A percentile compares a stretch with the other conserved stretches of the same genome.
Evolutionary conservation across 2,797 vertebrate genomes (phyloP).

Genomic region (Pantherophis alleghaniensis): DNA sequence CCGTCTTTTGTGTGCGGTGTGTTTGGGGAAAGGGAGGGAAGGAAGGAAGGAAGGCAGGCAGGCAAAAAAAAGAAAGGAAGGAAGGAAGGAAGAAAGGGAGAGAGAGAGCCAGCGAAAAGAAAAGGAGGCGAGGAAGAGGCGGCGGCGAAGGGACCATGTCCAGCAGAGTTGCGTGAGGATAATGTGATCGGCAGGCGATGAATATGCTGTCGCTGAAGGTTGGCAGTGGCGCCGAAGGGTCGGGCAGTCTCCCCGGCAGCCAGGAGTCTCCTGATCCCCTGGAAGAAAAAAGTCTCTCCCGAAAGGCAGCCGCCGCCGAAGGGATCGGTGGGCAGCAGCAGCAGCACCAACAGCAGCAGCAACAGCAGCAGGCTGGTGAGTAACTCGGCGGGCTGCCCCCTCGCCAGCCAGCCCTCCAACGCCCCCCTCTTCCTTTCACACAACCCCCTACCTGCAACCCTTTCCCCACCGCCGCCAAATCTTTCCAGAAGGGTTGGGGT

Average conservation of each 20-base stretch:
- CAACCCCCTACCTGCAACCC: neutral
- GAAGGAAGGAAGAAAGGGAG: conserved; percentile 27
- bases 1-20: conserved; percentile 41
- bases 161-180: conserved; percentile 62
- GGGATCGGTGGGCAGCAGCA: conserved; percentile 42
- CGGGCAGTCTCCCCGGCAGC: conserved; percentile 75
- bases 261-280: conserved; percentile 47
- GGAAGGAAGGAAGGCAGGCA: neutral
- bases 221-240: conserved; percentile 73
- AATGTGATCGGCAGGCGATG: conserved; percentile 70
- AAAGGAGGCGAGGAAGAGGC: conserved; percentile 20
- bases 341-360: conserved; percentile 31
- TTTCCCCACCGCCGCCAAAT: neutral
- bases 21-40: conserved; percentile 38
- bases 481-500: neutral
- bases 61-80: conserved; percentile 6
- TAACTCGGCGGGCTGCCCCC: neutral
- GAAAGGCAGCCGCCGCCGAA: conserved; percentile 38
- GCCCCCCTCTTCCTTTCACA: neutral
- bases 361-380: conserved; percentile 34
- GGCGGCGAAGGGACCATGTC: conserved; percentile 51
- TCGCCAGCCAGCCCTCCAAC: neutral
- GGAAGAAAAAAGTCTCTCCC: conserved; percentile 51
- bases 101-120: neutral
- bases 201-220: conserved; percentile 79